Evolutionary conservation across 2,888 invertebrate genomes (phyloP).

Genomic region (Diploptera punctata): DNA sequence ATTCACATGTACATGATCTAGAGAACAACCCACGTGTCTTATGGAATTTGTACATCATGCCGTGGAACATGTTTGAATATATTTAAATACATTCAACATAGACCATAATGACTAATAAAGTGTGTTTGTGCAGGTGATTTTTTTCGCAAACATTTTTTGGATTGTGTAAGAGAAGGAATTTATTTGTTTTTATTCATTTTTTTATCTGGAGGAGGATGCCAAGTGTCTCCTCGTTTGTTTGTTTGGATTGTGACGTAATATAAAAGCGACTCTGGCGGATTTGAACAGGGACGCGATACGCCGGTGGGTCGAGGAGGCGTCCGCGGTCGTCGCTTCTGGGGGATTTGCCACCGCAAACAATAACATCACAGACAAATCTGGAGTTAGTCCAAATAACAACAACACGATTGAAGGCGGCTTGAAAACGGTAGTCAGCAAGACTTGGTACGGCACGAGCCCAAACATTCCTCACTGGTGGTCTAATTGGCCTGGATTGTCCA

Average conservation of each 20-base stretch:
- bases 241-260: not conserved
- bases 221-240: not conserved
- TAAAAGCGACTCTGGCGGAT: conserved; percentile 64
- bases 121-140: not conserved
- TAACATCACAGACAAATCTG: conserved; percentile 61
- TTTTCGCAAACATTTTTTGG: too few species aligned
- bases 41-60: too few species aligned
- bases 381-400: conserved; percentile 41
- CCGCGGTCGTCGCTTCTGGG: conserved; percentile 37
- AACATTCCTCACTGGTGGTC: conserved; percentile 27
- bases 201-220: not conserved
- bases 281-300: conserved; percentile 48
- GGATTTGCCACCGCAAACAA: conserved; percentile 22
- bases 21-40: too few species aligned
- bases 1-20: not conserved
- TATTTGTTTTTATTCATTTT: too few species aligned
- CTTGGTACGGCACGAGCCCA: conserved; percentile 21
- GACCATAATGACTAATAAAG: not conserved
- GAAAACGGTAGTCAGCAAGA: not conserved
- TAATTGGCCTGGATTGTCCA: conserved; percentile 41
- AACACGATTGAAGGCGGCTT: conserved; percentile 23
- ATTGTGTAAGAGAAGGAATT: too few species aligned
- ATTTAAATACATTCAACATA: not conserved
- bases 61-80: too few species aligned
- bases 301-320: conserved; percentile 42